Conservation (phyloP, 2,888 invertebrate species). For the Fragum sueziense region DNA sequence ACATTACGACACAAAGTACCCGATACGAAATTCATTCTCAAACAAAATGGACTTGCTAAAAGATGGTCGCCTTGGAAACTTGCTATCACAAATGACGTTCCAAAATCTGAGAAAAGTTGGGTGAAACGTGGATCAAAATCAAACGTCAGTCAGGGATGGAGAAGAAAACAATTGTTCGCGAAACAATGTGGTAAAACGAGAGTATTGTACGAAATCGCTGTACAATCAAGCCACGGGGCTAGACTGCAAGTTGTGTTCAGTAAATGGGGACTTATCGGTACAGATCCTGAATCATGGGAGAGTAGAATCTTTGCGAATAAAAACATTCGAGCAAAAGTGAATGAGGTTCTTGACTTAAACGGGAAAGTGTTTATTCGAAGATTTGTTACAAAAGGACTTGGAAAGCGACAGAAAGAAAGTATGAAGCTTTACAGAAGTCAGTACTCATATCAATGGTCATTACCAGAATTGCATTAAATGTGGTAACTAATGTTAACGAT, state of each 20-base stretch:
- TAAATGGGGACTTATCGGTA: conserved; percentile 35
- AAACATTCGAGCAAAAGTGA: conserved; percentile 37
- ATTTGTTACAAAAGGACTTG: conserved; percentile 50
- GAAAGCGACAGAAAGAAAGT: conserved; percentile 32
- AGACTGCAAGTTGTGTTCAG: conserved; percentile 62
- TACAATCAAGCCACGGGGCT: conserved; percentile 59
- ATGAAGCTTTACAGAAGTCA: conserved; percentile 26
- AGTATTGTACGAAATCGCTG: conserved; percentile 64
- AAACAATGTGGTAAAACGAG: conserved; percentile 21
- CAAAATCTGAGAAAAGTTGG: conserved; percentile 15
- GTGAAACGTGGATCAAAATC: neutral
- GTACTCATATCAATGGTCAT: conserved; percentile 44
- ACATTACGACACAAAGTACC: conserved; percentile 64
- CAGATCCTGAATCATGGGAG: conserved; percentile 38
- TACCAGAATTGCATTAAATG: neutral
- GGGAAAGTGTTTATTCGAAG: conserved; percentile 64
- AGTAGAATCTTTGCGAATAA: conserved; percentile 36
- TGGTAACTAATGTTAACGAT: no score
- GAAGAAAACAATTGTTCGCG: conserved; percentile 29
- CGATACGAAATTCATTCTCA: conserved; percentile 62
- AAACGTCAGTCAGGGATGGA: conserved; percentile 17
- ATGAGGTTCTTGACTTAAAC: conserved; percentile 50
- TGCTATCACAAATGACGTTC: conserved; percentile 35
- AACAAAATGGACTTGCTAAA: conserved; percentile 37
- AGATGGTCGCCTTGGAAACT: conserved; percentile 71